These are phyloP conservation scores for Camponotus pennsylvanicus DNA, from an alignment of 1,140 invertebrate genomes.

Conservation along the genomic window DNA sequence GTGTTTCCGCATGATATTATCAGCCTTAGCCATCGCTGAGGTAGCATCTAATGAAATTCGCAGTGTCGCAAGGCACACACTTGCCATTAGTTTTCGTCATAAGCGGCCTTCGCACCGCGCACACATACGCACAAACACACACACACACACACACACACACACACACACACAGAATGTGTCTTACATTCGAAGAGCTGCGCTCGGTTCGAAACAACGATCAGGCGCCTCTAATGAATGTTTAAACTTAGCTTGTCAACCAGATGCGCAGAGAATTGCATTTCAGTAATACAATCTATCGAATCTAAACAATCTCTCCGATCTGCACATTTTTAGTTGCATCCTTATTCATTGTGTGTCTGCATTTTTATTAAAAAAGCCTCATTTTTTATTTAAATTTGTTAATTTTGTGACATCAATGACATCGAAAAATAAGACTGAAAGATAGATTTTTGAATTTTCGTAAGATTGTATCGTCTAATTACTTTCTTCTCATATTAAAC, in stretches of 20 bases:
- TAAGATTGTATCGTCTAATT: background rate
- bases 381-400: constrained; percentile 7
- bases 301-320: background rate
- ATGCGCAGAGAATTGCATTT: constrained; percentile 58
- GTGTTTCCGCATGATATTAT: constrained; percentile 60
- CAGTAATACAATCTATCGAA: constrained; percentile 21
- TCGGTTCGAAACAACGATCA: constrained; percentile 73
- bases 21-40: constrained; percentile 31
- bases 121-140: background rate
- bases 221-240: constrained; percentile 77
- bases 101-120: constrained; percentile 64
- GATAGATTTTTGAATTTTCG: background rate
- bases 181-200: constrained; percentile 15
- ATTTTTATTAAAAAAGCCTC: background rate
- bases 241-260: constrained; percentile 78
- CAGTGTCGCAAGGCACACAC: constrained; percentile 36
- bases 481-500: background rate
- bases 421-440: constrained; percentile 5
- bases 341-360: background rate
- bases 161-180: background rate
- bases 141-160: too few relatives aligned
- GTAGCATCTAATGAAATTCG: constrained; percentile 56
- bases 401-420: background rate
- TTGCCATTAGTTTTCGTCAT: constrained; percentile 66
- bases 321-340: background rate